Percentiles rank a stretch among this genome's conserved stretches.
Evolutionary conservation across 2,113 vertebrate genomes (phyloP).

Genomic region (Copsychus sechellarum): DNA sequence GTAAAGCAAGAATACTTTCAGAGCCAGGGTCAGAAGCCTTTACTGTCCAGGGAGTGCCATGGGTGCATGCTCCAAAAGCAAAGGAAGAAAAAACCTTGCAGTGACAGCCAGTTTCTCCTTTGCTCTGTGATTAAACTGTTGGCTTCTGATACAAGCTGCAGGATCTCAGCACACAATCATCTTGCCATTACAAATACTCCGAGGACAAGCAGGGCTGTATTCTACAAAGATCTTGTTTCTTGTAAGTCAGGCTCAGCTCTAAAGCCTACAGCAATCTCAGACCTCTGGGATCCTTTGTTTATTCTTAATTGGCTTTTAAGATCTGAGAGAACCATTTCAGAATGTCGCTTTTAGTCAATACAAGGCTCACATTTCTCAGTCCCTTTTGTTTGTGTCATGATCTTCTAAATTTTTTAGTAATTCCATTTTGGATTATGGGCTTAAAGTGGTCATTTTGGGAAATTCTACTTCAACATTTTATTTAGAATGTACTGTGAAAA

Average conservation of each 20-base stretch:
- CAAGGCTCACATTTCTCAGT: not conserved
- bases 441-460: slow-evolving; percentile 4
- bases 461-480: not conserved
- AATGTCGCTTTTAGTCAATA: slow-evolving; percentile 30
- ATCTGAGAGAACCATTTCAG: slow-evolving; percentile 46
- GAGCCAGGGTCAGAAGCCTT: not conserved
- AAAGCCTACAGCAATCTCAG: slow-evolving; percentile 44
- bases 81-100: not conserved
- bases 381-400: not conserved
- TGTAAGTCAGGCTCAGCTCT: slow-evolving; percentile 28
- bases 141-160: slow-evolving; percentile 20
- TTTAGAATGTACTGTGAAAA: not conserved
- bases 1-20: not conserved
- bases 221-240: slow-evolving; percentile 40
- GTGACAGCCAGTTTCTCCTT: not conserved
- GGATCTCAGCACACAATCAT: not conserved
- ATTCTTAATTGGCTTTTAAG: slow-evolving; percentile 65
- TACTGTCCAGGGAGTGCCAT: not conserved
- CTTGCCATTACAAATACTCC: not conserved
- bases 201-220: not conserved
- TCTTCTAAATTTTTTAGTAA: slow-evolving; percentile 6
- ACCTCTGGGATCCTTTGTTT: slow-evolving; percentile 62
- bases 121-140: slow-evolving; percentile 33
- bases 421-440: not conserved
- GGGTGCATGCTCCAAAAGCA: not conserved